phyloP scores from a whole-genome alignment of 1,140 invertebrate species.

The Hylaeus anthracinus region DNA sequence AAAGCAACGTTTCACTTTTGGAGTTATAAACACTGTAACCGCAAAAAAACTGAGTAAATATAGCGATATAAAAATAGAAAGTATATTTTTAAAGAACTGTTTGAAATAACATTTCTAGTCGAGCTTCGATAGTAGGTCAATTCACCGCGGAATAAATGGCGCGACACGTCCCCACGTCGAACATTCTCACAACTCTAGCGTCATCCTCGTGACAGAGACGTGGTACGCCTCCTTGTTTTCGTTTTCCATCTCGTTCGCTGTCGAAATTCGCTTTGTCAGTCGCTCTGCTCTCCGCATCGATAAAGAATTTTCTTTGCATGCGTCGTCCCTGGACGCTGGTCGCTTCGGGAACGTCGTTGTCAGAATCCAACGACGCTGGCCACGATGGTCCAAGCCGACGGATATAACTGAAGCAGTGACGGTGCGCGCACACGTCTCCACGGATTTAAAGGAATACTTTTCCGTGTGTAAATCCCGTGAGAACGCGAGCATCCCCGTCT shows the following conservation, averaged over 20 bases:
- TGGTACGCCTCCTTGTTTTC: neutral
- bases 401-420: slow-evolving; percentile 22
- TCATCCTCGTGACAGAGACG: neutral
- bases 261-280: neutral
- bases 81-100: no score
- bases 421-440: slow-evolving; percentile 17
- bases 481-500: slow-evolving; percentile 28
- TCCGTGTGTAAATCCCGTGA: slow-evolving; percentile 49
- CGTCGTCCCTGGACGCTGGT: neutral
- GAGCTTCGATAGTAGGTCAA: no score
- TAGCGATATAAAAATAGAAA: no score
- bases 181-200: no score
- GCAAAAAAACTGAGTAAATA: no score
- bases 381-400: neutral
- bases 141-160: no score
- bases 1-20: no score
- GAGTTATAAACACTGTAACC: no score
- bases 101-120: no score
- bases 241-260: neutral
- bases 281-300: neutral
- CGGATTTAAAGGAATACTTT: slow-evolving; percentile 39
- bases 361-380: neutral
- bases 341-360: neutral
- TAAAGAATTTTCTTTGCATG: neutral
- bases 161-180: no score